These are phyloP conservation scores for Eublepharis macularius DNA, from an alignment of 2,113 vertebrate species.

Conservation along the genomic window DNA sequence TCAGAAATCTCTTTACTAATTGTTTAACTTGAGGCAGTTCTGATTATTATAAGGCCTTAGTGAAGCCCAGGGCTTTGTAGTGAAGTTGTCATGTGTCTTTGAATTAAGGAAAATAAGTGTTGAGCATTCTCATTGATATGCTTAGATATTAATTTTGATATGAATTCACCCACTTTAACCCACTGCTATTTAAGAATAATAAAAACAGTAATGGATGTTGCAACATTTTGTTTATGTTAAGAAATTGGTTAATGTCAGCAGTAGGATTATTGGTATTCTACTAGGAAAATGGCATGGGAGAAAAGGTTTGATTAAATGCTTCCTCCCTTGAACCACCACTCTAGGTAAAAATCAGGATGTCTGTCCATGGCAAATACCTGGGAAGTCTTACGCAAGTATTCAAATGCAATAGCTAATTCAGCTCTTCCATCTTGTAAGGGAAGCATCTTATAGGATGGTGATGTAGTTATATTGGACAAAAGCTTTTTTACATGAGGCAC, in stretches of 20 bases:
- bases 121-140: neutral
- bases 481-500: too few species aligned
- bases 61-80: neutral
- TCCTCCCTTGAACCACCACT: too few species aligned
- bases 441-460: neutral
- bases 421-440: neutral
- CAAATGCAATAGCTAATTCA: too few species aligned
- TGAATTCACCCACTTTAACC: neutral
- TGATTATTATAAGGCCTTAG: neutral
- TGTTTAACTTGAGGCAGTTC: neutral
- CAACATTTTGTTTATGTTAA: too few species aligned
- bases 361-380: too few species aligned
- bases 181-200: neutral
- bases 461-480: neutral
- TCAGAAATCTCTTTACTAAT: neutral
- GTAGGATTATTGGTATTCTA: too few species aligned
- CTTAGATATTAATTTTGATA: neutral
- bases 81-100: neutral
- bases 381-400: too few species aligned
- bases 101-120: neutral
- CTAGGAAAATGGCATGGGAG: too few species aligned
- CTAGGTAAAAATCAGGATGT: too few species aligned
- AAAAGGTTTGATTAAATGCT: too few species aligned
- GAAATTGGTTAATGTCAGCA: too few species aligned
- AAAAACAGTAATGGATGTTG: too few species aligned